Base-by-base conservation (phyloP, 2,113 vertebrate species). In the Phyllostomus hastatus region DNA sequence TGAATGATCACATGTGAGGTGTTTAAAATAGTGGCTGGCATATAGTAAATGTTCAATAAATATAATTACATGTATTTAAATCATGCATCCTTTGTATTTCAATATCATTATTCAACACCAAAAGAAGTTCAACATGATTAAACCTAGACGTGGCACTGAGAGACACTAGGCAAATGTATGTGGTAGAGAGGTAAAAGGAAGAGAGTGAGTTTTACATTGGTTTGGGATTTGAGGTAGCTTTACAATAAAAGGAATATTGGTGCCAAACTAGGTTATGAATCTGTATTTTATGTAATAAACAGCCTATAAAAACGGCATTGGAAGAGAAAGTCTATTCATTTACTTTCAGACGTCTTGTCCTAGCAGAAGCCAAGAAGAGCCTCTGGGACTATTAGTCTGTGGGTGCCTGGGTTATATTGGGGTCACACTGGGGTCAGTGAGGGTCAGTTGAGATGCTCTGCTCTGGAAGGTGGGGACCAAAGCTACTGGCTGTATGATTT, bases 201-300 rank as follows among this genome's bases (percentile, higher is more conserved):
- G 61, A 67, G 64, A 88, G n/a, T 52, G 38, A 61, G 35, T 83
- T 93, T 89, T 38, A 1, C 85, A 7, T 10, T 82, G 61, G 52
- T 78, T 78, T 89, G 86, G 80, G 90, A 86, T 95, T 67, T 91
- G 78, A 67, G 67, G 17, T 48, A 31, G 48, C 19, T 57, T 57
- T 38, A 35, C 38, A 85, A 46, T 76, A 54, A 85, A 97, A 95
- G 19, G 43, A 57, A 41, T 43, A 41, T 8, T 64, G 46, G 76
- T 54, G 66, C 73, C 64, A 79, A 95, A 83, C 73, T 52, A 61
- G n/a, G 31, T 59, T 59, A 76, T 57, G 28, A 82, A 69, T n/a
- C 75, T 26, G 10, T 70, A 69, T 92, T 93, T 72, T 88, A 52
- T 69, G 73, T 81, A 88, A 88, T 92, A 95, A 92, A 66, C 80